A percentile compares a stretch with the other conserved stretches of the same genome.
phyloP scores from a whole-genome alignment of 2,113 vertebrate genomes.

The Natator depressus region DNA sequence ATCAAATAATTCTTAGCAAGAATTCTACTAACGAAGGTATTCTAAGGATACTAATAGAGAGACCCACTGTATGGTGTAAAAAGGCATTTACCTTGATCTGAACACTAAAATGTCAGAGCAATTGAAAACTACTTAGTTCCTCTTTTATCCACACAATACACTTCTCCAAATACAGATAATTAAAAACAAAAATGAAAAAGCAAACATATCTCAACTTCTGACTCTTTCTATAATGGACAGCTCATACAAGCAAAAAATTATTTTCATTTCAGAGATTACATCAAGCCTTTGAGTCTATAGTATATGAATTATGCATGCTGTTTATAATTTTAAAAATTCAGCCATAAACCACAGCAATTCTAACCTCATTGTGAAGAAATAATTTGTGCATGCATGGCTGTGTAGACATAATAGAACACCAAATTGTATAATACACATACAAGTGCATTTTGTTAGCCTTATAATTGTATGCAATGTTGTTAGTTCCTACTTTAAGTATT shows the following conservation, averaged over 20 bases:
- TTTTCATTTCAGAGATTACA: constrained; percentile 14
- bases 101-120: neutral
- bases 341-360: neutral
- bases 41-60: neutral
- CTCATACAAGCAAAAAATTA: neutral
- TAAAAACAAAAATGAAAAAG: neutral
- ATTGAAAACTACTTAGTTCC: neutral
- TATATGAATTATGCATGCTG: constrained; percentile 13
- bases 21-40: neutral
- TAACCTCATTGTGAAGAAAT: neutral
- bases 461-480: neutral
- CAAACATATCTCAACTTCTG: rapidly evolving
- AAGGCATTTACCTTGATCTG: neutral
- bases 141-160: neutral
- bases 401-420: neutral
- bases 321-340: neutral
- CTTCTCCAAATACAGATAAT: neutral
- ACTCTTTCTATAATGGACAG: neutral
- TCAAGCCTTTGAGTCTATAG: neutral
- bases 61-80: neutral
- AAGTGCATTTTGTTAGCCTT: neutral
- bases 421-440: neutral
- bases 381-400: neutral
- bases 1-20: neutral
- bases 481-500: neutral